Base-by-base conservation (phyloP, 2,113 vertebrate species). In the Lipophrys pholis region DNA sequence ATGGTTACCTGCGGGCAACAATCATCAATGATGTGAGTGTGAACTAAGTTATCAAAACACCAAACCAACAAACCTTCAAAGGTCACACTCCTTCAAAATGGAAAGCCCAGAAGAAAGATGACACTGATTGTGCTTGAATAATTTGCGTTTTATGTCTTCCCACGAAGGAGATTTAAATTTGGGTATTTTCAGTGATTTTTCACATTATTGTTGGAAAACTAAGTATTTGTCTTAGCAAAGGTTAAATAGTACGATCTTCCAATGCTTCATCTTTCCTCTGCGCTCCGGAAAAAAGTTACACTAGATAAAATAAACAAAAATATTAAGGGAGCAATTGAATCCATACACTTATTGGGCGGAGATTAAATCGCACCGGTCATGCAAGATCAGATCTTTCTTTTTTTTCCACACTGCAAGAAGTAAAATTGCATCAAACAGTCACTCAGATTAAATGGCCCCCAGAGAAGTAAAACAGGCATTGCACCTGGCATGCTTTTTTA, bases 1-100 rank as follows among this genome's bases (percentile, higher is more conserved):
- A 94, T 93, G 91, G 91, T 93, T 90, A 92, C 92, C 90, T 90
- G 85, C 80, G 85, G 91, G 89, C 90, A 93, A 93, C 91, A 89
- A 86, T 92, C 90, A 93, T 93, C 92, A 93, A 94, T 93, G 91
- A 93, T 88, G 83, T 89, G 84, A 91, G 87, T 91, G 88, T 82
- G 79, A 86, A 79, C 40, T 75, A 72, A 69, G 74, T 81, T 84
- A 87, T 82, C 68, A 81, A 70, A 85, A 92, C 80, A 92, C 52
- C 75, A 55, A 87, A 88, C 80, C 83, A 67, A 92, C 80, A 82
- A 65, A 76, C 73, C 80, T 80, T 67, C 57, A 68, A 87, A 52
- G 69, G 50, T 75, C 43, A 78, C 56, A 89, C 69, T 75, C 59
- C 69, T 81, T 80, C 55, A 83, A 69, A 79, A 78, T 64, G 2